These are phyloP conservation scores for Lycophotia porphyrea DNA, from an alignment of 2,888 invertebrate species.

Conservation along the genomic window DNA sequence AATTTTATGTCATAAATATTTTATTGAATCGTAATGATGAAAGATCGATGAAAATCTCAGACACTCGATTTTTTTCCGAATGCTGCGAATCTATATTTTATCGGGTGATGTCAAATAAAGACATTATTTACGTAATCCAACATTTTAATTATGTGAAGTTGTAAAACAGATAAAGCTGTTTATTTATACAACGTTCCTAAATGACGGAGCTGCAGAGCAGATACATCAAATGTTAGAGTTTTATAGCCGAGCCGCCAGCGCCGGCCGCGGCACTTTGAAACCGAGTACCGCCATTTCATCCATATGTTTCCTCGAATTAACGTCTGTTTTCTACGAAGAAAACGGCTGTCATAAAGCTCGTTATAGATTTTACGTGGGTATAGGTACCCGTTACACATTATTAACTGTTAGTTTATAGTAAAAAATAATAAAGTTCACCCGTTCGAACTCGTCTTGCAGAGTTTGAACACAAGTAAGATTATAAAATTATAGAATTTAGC, in stretches of 20 bases:
- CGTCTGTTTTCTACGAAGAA: conserved; percentile 89
- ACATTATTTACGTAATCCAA: conserved; percentile 67
- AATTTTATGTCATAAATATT: too few relatives aligned
- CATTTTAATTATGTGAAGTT: conserved; percentile 77
- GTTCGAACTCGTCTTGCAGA: neutral
- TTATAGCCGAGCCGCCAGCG: conserved; percentile 77
- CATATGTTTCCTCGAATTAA: conserved; percentile 90
- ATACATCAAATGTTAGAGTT: conserved; percentile 86
- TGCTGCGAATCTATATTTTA: conserved; percentile 4
- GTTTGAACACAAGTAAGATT: neutral
- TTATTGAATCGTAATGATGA: neutral
- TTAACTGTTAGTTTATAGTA: conserved; percentile 84
- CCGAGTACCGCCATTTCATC: conserved; percentile 86
- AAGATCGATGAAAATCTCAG: neutral
- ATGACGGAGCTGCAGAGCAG: conserved; percentile 83
- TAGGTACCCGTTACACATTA: conserved; percentile 80
- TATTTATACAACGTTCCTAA: conserved; percentile 82
- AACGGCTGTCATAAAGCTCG: conserved; percentile 86
- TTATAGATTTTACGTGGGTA: conserved; percentile 77
- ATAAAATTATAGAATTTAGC: neutral
- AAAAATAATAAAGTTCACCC: neutral
- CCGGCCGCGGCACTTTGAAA: conserved; percentile 86
- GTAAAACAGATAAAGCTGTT: conserved; percentile 84
- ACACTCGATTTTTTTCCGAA: neutral
- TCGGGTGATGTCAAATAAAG: conserved; percentile 44